Evolutionary conservation across 2,113 vertebrate species (phyloP).

Genomic region (Pitta sordida): DNA sequence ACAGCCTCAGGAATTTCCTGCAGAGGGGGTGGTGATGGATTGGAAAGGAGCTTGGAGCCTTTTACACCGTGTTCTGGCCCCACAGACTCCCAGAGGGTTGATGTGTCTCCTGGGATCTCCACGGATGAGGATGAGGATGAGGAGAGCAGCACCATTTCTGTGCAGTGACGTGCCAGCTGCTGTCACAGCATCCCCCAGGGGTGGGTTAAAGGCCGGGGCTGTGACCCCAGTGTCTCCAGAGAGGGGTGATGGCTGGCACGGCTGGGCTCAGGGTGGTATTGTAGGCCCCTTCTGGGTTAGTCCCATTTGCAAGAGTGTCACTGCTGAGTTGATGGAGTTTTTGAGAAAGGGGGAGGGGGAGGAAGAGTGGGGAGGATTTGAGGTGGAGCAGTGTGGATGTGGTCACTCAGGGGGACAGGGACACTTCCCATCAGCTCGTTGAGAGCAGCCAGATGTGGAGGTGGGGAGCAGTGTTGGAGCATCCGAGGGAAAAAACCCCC

Average conservation of each 20-base stretch:
- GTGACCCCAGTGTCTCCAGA: not conserved
- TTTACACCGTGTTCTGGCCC: not conserved
- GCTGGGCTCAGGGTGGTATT: not conserved
- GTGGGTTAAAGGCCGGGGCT: not conserved
- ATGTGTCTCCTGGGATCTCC: not conserved
- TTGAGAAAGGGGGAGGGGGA: not conserved
- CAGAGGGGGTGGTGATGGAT: fast-evolving
- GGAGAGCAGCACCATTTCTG: not conserved
- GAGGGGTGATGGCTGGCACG: not conserved
- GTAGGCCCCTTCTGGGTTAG: not conserved
- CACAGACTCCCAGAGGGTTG: not conserved
- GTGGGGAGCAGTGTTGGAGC: not conserved
- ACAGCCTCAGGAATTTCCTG: not conserved
- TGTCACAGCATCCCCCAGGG: not conserved
- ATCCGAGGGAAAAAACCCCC: not conserved
- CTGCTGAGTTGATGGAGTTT: fast-evolving
- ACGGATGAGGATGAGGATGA: fast-evolving
- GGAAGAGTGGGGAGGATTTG: not conserved
- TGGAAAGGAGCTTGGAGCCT: not conserved
- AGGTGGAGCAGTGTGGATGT: not conserved
- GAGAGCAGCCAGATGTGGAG: not conserved
- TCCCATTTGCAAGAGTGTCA: fast-evolving
- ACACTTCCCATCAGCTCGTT: not conserved
- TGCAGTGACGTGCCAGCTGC: not conserved
- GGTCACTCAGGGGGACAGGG: not conserved